Conservation (phyloP, 1,140 invertebrate species). For the Lethocerus indicus region DNA sequence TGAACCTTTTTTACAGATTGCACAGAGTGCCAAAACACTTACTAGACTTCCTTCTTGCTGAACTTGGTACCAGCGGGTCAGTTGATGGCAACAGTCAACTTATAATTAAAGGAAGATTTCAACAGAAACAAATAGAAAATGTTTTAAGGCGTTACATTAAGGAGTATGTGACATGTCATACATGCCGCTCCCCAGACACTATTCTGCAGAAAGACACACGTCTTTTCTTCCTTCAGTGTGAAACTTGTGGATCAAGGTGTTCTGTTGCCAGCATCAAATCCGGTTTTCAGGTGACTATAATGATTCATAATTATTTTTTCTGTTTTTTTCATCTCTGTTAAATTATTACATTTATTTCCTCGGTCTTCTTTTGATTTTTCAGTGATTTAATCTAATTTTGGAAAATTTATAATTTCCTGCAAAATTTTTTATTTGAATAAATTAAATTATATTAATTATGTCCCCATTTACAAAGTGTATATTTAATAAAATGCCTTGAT, state of each 20-base stretch:
- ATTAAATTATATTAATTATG: not conserved
- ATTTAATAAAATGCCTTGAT: not conserved
- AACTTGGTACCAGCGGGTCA: slow-evolving; percentile 93
- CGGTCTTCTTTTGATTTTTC: too few relatives aligned
- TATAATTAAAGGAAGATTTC: slow-evolving; percentile 98
- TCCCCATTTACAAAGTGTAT: not conserved
- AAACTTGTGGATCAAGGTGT: slow-evolving; percentile 95
- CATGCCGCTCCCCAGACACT: slow-evolving; percentile 95
- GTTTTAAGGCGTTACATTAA: slow-evolving; percentile 94
- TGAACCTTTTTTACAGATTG: slow-evolving; percentile 40
- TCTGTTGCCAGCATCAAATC: slow-evolving; percentile 99
- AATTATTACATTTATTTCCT: too few relatives aligned
- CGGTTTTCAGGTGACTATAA: slow-evolving; percentile 76
- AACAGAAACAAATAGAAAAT: slow-evolving; percentile 99
- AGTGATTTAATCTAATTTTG: too few relatives aligned
- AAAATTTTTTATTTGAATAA: not conserved
- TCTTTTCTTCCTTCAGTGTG: slow-evolving; percentile 97
- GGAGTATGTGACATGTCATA: slow-evolving; percentile 99
- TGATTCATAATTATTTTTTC: not conserved
- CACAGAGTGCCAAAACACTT: slow-evolving; percentile 98
- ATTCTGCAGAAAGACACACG: slow-evolving; percentile 97
- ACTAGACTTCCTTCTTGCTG: slow-evolving; percentile 91
- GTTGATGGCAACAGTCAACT: slow-evolving; percentile 91
- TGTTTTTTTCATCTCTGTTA: too few relatives aligned
- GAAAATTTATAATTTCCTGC: not conserved